Percentiles rank a stretch among this genome's conserved stretches.
These are phyloP conservation scores for Psephotus haematonotus DNA, from an alignment of 2,113 vertebrate genomes.

Conservation along the genomic window DNA sequence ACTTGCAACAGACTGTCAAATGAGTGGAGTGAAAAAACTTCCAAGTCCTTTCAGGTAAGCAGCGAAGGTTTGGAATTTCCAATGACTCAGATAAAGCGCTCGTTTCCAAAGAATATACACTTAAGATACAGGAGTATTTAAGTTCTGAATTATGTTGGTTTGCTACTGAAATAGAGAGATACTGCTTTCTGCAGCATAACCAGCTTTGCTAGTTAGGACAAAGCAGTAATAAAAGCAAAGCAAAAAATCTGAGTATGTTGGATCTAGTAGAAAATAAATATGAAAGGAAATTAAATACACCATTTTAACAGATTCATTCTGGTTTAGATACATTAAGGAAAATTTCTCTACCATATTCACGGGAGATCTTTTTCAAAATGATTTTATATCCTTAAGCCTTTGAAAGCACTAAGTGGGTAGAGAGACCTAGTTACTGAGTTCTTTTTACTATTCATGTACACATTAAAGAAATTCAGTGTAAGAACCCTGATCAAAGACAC, in stretches of 20 bases:
- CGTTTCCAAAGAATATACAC: neutral
- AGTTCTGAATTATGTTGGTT: neutral
- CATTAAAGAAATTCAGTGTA: neutral
- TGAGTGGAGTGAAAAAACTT: neutral
- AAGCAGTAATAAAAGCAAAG: neutral
- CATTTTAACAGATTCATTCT: neutral
- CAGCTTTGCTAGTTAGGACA: neutral
- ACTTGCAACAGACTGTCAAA: neutral
- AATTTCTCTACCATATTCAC: neutral
- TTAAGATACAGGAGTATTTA: neutral
- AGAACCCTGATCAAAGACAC: neutral
- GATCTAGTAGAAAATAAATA: neutral
- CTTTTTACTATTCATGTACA: neutral
- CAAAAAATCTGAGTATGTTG: neutral
- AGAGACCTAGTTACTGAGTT: neutral
- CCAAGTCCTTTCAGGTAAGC: neutral
- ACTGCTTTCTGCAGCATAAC: neutral
- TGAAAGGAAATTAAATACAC: neutral
- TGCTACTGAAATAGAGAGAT: neutral
- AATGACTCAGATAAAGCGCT: neutral
- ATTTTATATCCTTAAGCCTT: neutral
- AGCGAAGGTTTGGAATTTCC: neutral
- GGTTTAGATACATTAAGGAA: neutral
- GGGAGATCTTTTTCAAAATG: neutral
- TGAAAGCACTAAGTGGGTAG: neutral